Conservation (phyloP, 2,797 vertebrate genomes). For the Neosilurus mollespiculum region DNA sequence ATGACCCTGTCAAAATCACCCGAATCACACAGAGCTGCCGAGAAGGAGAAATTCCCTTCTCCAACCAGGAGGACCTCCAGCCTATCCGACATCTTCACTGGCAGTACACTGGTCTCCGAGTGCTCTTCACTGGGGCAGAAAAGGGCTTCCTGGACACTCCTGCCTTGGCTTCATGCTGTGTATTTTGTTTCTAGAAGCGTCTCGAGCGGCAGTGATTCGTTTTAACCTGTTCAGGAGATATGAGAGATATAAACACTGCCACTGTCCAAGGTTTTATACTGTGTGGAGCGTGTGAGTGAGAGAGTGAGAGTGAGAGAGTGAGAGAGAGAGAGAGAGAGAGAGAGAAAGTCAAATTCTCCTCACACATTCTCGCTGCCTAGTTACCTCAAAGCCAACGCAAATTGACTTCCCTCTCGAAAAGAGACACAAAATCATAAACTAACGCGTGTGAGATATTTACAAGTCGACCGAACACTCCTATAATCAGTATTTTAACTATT, state of each 20-base stretch:
- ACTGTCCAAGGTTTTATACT: no score
- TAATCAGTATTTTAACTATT: not conserved
- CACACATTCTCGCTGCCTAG: not conserved
- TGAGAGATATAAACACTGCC: no score
- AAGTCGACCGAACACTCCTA: no score
- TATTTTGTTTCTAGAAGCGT: not conserved
- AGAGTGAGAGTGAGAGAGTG: not conserved
- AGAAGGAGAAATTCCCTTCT: conserved; percentile 96
- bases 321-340: not conserved
- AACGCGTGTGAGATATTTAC: not conserved
- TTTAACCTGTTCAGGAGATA: not conserved
- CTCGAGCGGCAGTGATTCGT: not conserved
- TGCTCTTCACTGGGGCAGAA: not conserved
- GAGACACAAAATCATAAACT: not conserved
- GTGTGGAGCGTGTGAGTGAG: no score
- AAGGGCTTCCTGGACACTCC: conserved; percentile 1
- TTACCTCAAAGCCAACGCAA: not conserved
- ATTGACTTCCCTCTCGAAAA: not conserved
- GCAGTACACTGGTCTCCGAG: not conserved
- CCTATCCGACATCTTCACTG: conserved; percentile 25
- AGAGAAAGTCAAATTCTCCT: not conserved
- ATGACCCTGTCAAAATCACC: conserved; percentile 64
- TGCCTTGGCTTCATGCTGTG: not conserved
- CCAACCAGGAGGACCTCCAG: conserved; percentile 82
- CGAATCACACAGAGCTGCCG: conserved; percentile 70